These are phyloP conservation scores for Sebastes schlegelii DNA, from an alignment of 2,113 vertebrate species.

Conservation along the genomic window DNA sequence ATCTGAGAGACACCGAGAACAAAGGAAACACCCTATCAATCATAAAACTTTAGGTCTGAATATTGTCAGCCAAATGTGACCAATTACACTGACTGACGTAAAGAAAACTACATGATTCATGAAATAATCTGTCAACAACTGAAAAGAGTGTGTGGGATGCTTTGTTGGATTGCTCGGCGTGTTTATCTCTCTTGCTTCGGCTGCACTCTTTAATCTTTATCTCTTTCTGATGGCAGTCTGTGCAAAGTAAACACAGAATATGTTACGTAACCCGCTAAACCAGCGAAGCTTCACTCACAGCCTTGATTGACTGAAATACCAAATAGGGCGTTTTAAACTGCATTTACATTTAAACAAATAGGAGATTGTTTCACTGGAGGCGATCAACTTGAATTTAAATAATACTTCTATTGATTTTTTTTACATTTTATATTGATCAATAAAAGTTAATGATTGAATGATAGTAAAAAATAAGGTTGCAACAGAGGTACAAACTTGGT, in stretches of 20 bases:
- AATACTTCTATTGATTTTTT: neutral
- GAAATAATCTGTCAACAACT: neutral
- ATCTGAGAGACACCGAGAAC: neutral
- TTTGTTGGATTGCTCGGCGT: neutral
- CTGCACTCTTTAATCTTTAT: conserved; percentile 6
- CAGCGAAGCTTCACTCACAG: neutral
- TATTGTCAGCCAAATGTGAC: neutral
- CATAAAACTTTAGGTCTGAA: neutral
- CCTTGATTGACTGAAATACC: neutral
- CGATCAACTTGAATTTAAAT: neutral
- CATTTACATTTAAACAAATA: neutral
- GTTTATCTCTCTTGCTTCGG: neutral
- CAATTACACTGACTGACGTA: neutral
- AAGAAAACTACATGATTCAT: neutral
- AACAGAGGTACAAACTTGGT: neutral
- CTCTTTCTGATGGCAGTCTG: neutral
- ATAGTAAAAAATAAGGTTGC: neutral
- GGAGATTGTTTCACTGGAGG: neutral
- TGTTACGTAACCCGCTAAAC: neutral
- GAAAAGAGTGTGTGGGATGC: neutral
- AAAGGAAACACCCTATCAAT: neutral
- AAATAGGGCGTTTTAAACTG: neutral
- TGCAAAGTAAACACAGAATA: neutral
- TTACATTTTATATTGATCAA: neutral
- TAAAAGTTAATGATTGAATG: neutral